Evolutionary conservation across 1,140 invertebrate genomes (phyloP).

Genomic region (Plectrocnemia conspersa): DNA sequence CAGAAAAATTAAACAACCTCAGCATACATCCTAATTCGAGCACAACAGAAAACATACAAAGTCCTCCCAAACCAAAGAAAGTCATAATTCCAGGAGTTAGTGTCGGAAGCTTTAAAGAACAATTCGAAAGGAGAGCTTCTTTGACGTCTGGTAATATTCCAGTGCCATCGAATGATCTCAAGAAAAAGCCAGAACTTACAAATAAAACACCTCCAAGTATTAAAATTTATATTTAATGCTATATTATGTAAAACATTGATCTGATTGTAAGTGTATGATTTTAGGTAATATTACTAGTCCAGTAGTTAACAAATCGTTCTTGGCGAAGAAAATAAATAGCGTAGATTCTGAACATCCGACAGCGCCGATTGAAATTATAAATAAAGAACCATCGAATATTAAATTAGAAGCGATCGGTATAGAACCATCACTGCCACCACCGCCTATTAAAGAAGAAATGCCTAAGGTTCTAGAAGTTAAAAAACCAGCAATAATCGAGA

Average conservation of each 20-base stretch:
- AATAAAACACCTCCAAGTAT: slow-evolving; percentile 22
- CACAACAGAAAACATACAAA: slow-evolving; percentile 35
- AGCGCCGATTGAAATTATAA: slow-evolving; percentile 38
- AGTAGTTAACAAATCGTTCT: slow-evolving; percentile 32
- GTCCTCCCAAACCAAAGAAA: slow-evolving; percentile 65
- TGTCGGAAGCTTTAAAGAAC: slow-evolving; percentile 76
- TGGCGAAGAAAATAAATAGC: slow-evolving; percentile 49
- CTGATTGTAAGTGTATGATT: slow-evolving; percentile 1
- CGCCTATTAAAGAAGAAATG: slow-evolving; percentile 10
- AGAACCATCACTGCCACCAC: slow-evolving; percentile 42
- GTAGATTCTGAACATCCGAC: slow-evolving; percentile 46
- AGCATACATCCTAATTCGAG: slow-evolving; percentile 37
- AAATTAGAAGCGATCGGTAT: slow-evolving; percentile 49
- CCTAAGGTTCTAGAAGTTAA: slow-evolving; percentile 4
- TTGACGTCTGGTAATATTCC: slow-evolving; percentile 46
- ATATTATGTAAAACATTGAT: not conserved
- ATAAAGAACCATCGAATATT: slow-evolving; percentile 36
- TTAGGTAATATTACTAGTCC: slow-evolving; percentile 9
- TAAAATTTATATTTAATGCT: not conserved
- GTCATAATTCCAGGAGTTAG: slow-evolving; percentile 74
- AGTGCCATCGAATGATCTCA: slow-evolving; percentile 20
- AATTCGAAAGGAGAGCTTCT: slow-evolving; percentile 73
- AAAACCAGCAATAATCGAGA: slow-evolving; percentile 18
- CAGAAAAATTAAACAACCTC: slow-evolving; percentile 66
- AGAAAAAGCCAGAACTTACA: slow-evolving; percentile 19